Conservation (phyloP, 1,140 invertebrate genomes). For the Gryllus bimaculatus region DNA sequence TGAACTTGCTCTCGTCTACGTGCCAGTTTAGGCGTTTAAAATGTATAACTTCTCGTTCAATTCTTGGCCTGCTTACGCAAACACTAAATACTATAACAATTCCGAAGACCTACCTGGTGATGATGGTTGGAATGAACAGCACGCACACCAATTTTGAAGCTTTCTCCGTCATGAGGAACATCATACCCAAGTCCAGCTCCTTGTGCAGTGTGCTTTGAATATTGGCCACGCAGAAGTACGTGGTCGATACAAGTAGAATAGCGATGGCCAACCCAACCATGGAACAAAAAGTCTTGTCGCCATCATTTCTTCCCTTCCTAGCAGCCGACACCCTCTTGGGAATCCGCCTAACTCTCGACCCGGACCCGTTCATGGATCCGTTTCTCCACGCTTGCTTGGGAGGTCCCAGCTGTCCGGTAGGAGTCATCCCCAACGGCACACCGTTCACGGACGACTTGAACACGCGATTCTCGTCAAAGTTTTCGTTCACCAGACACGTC, state of each 20-base stretch:
- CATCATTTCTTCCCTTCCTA: not conserved
- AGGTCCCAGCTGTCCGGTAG: not conserved
- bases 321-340: not conserved
- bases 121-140: not conserved
- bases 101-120: not conserved
- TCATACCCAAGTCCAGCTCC: not conserved
- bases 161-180: not conserved
- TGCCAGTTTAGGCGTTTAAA: too few relatives aligned
- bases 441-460: not conserved
- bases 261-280: not conserved
- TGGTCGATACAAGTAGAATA: not conserved
- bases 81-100: too few relatives aligned
- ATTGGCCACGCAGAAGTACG: not conserved
- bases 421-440: not conserved
- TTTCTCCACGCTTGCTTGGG: not conserved
- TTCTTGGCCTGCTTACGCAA: too few relatives aligned
- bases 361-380: too few relatives aligned
- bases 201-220: not conserved
- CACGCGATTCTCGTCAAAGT: not conserved
- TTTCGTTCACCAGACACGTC: not conserved
- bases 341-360: not conserved
- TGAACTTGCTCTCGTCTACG: too few relatives aligned
- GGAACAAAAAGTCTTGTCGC: not conserved
- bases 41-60: too few relatives aligned
- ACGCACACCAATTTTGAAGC: not conserved